A percentile compares a stretch with the other conserved stretches of the same genome.
Conservation (phyloP, 2,888 invertebrate genomes). For the Phrixothrix hirtus region DNA sequence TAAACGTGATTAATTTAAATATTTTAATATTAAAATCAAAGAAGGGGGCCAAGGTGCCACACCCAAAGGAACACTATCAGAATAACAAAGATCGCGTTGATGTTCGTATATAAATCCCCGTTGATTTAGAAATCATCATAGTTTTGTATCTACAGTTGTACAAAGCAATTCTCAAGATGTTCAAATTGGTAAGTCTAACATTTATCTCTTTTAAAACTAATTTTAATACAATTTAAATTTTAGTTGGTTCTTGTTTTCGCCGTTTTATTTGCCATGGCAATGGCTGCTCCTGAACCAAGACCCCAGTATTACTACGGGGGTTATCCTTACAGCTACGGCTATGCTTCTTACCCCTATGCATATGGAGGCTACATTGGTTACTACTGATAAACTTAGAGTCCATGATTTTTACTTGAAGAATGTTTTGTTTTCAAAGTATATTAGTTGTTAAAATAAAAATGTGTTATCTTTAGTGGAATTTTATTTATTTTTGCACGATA, state of each 20-base stretch:
- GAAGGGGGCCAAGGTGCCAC: too few species aligned
- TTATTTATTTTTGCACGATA: too few species aligned
- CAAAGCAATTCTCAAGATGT: conserved; percentile 13
- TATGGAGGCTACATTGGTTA: neutral
- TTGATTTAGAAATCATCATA: too few species aligned
- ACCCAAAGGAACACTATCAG: too few species aligned
- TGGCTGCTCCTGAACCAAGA: conserved; percentile 26
- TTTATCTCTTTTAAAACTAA: neutral
- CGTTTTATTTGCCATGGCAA: conserved; percentile 26
- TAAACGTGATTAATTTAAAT: too few species aligned
- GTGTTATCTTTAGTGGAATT: too few species aligned
- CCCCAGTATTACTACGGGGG: conserved; percentile 8
- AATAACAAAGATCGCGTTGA: too few species aligned
- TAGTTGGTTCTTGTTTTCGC: conserved; percentile 28
- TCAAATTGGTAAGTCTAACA: conserved; percentile 13
- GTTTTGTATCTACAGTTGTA: conserved; percentile 5
- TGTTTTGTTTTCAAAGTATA: too few species aligned
- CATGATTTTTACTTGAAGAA: too few species aligned
- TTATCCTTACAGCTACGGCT: conserved; percentile 11
- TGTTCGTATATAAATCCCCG: too few species aligned
- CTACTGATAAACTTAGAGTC: conserved; percentile 1
- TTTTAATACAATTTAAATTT: conserved; percentile 6
- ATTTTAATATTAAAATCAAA: too few species aligned
- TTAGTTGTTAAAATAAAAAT: too few species aligned
- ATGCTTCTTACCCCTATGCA: conserved; percentile 9